phyloP scores from a whole-genome alignment of 1,140 invertebrate genomes.

The Antheraea pernyi region DNA sequence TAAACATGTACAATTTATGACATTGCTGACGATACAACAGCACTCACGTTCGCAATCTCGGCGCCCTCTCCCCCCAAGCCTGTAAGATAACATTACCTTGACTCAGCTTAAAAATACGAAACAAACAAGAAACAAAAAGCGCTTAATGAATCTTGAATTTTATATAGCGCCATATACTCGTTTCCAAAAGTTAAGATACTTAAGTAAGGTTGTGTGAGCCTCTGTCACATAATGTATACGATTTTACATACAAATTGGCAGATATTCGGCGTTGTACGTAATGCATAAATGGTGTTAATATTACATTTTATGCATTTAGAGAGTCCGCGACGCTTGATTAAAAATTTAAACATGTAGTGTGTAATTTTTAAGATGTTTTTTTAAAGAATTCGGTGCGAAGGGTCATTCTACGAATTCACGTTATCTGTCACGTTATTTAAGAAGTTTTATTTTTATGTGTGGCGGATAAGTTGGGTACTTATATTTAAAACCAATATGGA shows the following conservation, averaged over 20 bases:
- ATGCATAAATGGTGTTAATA: slow-evolving; percentile 69
- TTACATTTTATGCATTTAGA: slow-evolving; percentile 57
- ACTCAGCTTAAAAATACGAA: slow-evolving; percentile 60
- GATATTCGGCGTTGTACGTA: slow-evolving; percentile 56
- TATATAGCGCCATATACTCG: slow-evolving; percentile 36
- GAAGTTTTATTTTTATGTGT: slow-evolving; percentile 11
- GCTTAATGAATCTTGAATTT: slow-evolving; percentile 61
- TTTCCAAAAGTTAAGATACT: slow-evolving; percentile 40
- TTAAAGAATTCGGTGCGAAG: slow-evolving; percentile 29
- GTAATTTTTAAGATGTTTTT: slow-evolving; percentile 36
- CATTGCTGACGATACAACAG: slow-evolving; percentile 45
- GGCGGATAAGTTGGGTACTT: background rate
- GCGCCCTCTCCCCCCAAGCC: slow-evolving; percentile 50
- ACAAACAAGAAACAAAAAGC: slow-evolving; percentile 46
- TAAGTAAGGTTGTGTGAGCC: slow-evolving; percentile 43
- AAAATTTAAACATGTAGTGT: slow-evolving; percentile 47
- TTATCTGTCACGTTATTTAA: slow-evolving; percentile 12
- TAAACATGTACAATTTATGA: slow-evolving; percentile 11
- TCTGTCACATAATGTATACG: slow-evolving; percentile 61
- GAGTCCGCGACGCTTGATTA: slow-evolving; percentile 54
- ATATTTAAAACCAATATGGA: background rate
- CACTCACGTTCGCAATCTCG: slow-evolving; percentile 63
- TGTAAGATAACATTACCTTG: slow-evolving; percentile 46
- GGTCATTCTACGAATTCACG: slow-evolving; percentile 19
- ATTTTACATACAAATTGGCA: slow-evolving; percentile 59